These are phyloP conservation scores for Eulemur macaco DNA, from an alignment of 2,113 vertebrate genomes.

Conservation along the genomic window DNA sequence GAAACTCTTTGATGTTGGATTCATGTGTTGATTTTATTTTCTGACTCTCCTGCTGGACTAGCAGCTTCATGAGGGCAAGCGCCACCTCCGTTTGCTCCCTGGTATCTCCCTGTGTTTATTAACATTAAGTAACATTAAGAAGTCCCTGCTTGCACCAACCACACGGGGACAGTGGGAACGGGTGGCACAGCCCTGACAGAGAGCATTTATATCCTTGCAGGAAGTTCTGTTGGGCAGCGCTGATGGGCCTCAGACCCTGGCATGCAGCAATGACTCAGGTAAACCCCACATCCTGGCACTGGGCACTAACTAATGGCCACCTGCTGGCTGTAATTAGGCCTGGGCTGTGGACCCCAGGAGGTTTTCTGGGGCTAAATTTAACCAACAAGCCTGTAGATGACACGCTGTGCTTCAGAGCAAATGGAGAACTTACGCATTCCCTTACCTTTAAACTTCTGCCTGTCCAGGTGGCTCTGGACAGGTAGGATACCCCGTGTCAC, in stretches of 20 bases:
- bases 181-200: too few species aligned
- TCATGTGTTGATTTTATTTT: background rate
- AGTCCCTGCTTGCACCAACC: background rate
- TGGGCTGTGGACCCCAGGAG: background rate
- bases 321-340: background rate
- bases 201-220: background rate
- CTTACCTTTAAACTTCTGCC: background rate
- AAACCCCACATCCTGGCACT: background rate
- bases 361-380: background rate
- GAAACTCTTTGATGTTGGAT: background rate
- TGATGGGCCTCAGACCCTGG: background rate
- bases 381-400: background rate
- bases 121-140: background rate
- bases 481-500: background rate
- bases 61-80: background rate
- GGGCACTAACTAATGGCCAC: background rate
- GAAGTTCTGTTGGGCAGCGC: background rate
- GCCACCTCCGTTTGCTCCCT: background rate
- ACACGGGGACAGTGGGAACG: too few species aligned
- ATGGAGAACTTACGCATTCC: background rate
- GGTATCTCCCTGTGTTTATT: background rate
- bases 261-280: background rate
- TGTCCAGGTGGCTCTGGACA: background rate
- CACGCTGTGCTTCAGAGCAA: background rate
- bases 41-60: background rate